Evolutionary conservation across 64 coral and sea anemone genomes (phyloP).

Genomic region (Actinia tenebrosa): DNA sequence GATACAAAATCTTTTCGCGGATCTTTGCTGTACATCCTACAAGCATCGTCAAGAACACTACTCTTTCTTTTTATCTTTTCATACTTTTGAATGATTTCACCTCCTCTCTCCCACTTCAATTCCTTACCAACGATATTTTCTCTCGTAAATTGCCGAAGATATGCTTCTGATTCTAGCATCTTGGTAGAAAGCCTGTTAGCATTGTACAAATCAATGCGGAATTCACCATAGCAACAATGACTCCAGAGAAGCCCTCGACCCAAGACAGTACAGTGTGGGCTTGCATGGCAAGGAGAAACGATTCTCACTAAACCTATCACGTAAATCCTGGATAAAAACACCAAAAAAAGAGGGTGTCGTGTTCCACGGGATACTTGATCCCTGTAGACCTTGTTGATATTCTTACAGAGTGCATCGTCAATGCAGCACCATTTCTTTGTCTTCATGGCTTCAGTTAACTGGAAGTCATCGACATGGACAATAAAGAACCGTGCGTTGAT

Average conservation of each 20-base stretch:
- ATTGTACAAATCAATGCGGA: not conserved
- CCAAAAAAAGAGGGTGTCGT: not conserved
- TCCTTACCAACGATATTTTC: not conserved
- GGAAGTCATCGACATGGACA: not conserved
- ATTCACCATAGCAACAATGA: not conserved
- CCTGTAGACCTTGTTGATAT: not conserved
- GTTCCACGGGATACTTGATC: not conserved
- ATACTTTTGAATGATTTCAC: not conserved
- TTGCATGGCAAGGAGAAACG: not conserved
- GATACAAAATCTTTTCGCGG: not conserved
- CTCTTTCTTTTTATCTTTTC: not conserved
- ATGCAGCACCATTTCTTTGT: not conserved
- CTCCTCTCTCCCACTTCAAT: not conserved
- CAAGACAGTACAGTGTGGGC: not conserved
- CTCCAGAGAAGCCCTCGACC: not conserved
- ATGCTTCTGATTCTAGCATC: not conserved
- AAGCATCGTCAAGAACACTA: not conserved
- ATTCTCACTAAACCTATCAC: not conserved
- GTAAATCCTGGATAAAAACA: not conserved
- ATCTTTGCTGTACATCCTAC: not conserved
- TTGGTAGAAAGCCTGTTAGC: not conserved
- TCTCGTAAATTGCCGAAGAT: not conserved
- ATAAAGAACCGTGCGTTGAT: not conserved
- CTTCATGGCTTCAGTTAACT: slow-evolving; percentile 7
- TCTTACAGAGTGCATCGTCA: not conserved